A percentile compares a stretch with the other conserved stretches of the same genome.
phyloP scores from a whole-genome alignment of 2,888 invertebrate genomes.

The Carcina quercana region DNA sequence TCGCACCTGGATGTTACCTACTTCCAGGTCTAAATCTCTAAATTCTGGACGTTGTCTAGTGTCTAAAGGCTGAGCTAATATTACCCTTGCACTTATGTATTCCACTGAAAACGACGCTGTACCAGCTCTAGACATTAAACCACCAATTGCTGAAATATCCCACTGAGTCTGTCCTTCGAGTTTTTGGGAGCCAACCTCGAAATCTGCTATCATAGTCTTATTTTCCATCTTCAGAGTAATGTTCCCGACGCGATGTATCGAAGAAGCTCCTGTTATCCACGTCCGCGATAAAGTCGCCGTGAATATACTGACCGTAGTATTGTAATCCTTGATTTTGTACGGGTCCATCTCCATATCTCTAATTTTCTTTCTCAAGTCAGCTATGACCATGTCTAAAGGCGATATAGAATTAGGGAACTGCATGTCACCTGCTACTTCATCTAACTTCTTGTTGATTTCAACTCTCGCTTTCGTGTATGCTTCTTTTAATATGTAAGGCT shows the following conservation, averaged over 20 bases:
- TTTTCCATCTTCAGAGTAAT: constrained; percentile 83
- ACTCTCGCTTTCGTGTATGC: constrained; percentile 83
- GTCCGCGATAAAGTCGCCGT: constrained; percentile 82
- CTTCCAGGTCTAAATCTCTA: constrained; percentile 83
- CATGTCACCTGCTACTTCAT: constrained; percentile 78
- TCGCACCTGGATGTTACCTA: constrained; percentile 89
- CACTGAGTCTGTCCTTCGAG: constrained; percentile 85
- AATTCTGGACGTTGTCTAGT: constrained; percentile 82
- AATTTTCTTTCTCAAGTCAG: constrained; percentile 82
- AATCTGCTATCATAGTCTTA: constrained; percentile 77
- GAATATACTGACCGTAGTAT: constrained; percentile 80
- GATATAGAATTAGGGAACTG: constrained; percentile 90
- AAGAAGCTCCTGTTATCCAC: constrained; percentile 85
- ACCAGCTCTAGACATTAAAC: constrained; percentile 80
- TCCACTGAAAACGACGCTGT: constrained; percentile 86
- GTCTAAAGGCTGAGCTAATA: constrained; percentile 84
- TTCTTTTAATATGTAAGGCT: constrained; percentile 86
- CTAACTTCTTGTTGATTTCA: constrained; percentile 83
- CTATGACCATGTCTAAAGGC: constrained; percentile 88
- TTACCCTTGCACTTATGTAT: constrained; percentile 80
- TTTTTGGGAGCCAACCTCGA: constrained; percentile 87
- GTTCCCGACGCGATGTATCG: constrained; percentile 88
- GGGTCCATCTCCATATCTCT: constrained; percentile 82
- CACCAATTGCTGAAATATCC: constrained; percentile 82
- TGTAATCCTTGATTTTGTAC: constrained; percentile 81